Conservation (phyloP, 2,113 vertebrate species). For the Phalacrocorax aristotelis region DNA sequence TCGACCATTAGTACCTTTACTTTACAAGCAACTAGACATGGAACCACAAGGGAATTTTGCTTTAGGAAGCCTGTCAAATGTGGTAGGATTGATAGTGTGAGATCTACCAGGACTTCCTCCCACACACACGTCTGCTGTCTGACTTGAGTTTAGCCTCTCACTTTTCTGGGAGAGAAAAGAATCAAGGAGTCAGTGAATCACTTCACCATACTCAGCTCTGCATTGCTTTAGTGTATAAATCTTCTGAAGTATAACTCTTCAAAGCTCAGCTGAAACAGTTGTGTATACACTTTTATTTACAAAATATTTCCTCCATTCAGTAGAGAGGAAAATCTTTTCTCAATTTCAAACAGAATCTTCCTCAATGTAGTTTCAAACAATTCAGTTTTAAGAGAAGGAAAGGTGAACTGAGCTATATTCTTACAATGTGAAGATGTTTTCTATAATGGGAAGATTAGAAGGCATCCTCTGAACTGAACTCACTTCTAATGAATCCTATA, state of each 20-base stretch:
- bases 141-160: not conserved
- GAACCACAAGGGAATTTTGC: not conserved
- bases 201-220: not conserved
- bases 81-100: not conserved
- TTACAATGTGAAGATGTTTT: not conserved
- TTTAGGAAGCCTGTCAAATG: not conserved
- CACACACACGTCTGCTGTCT: not conserved
- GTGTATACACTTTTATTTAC: slow-evolving; percentile 22
- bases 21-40: not conserved
- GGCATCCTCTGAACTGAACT: not conserved
- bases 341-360: not conserved
- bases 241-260: slow-evolving; percentile 35
- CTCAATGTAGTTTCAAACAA: not conserved
- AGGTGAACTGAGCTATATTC: not conserved
- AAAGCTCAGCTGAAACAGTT: slow-evolving; percentile 23
- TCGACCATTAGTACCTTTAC: not conserved
- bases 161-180: slow-evolving; percentile 26
- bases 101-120: not conserved
- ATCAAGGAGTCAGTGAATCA: not conserved
- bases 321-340: slow-evolving; percentile 28
- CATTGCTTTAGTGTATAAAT: not conserved
- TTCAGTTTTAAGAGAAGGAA: slow-evolving; percentile 40
- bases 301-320: slow-evolving; percentile 17
- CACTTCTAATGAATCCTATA: not conserved
- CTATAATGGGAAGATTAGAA: not conserved